phyloP scores from a whole-genome alignment of 2,113 vertebrate species.

The Ellobius talpinus region DNA sequence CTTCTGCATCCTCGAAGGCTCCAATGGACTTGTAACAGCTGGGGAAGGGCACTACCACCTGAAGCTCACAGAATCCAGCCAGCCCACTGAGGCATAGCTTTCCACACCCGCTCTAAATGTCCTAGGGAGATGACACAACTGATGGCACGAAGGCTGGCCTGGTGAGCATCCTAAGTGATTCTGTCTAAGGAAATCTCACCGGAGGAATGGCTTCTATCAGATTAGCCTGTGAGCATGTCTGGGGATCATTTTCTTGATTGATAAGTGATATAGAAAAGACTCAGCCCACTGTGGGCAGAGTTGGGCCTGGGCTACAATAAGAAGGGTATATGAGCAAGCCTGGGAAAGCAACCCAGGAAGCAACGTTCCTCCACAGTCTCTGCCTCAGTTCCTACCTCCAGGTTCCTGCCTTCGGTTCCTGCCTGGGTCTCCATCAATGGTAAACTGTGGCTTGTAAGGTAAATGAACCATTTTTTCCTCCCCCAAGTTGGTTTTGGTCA shows the following conservation, averaged over 20 bases:
- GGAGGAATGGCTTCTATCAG: background rate
- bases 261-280: background rate
- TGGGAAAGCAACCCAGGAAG: background rate
- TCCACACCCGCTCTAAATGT: background rate
- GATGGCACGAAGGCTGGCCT: background rate
- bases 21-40: too few species aligned
- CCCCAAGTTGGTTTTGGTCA: background rate
- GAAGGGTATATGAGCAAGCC: background rate
- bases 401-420: background rate
- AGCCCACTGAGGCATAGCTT: too few species aligned
- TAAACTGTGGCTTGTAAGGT: background rate
- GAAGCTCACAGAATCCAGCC: background rate
- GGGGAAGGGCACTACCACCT: accelerated
- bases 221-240: background rate
- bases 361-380: background rate
- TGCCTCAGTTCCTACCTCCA: background rate
- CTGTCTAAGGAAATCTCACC: background rate
- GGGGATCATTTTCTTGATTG: background rate
- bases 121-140: background rate
- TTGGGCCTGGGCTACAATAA: background rate
- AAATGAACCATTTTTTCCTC: background rate
- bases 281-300: background rate
- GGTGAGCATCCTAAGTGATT: background rate
- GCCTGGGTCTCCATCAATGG: background rate
- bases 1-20: background rate